A percentile compares a stretch with the other conserved stretches of the same genome.
phyloP scores from a whole-genome alignment of 2,888 invertebrate species.

The Tridacna crocea region DNA sequence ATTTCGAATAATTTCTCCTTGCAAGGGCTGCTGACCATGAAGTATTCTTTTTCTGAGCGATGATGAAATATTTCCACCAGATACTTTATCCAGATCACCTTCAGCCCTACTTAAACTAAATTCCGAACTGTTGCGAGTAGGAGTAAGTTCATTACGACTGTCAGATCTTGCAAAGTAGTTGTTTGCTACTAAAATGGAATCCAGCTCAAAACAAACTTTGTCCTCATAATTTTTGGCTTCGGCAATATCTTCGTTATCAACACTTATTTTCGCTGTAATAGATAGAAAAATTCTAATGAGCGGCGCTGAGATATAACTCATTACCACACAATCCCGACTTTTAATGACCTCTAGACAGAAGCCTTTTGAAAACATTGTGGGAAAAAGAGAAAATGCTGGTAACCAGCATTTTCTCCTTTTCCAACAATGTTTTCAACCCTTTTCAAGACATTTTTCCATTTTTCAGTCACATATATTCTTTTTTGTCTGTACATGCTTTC shows the following conservation, averaged over 20 bases:
- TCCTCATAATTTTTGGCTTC: constrained; percentile 85
- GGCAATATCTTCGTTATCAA: constrained; percentile 85
- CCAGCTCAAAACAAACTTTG: neutral
- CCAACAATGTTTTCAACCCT: neutral
- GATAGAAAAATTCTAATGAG: neutral
- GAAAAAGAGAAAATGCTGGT: neutral
- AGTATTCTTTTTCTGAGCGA: constrained; percentile 33
- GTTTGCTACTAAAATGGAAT: neutral
- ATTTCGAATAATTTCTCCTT: constrained; percentile 34
- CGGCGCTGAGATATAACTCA: too few relatives aligned
- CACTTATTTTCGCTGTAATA: neutral
- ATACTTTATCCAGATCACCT: neutral
- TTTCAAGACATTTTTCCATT: too few relatives aligned
- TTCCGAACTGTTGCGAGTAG: neutral
- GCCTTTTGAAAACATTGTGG: neutral
- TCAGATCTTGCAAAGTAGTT: neutral
- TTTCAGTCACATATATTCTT: too few relatives aligned
- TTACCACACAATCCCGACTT: too few relatives aligned
- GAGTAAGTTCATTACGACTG: neutral
- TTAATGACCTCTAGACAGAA: too few relatives aligned
- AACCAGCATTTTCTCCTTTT: constrained; percentile 1
- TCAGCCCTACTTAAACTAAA: neutral
- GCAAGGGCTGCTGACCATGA: constrained; percentile 42
- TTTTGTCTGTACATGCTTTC: too few relatives aligned
- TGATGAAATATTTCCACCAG: neutral